Percentiles rank a stretch among this genome's conserved stretches.
Evolutionary conservation across 2,797 vertebrate species (phyloP).

Genomic region (Hypotaenidia philippensis): DNA sequence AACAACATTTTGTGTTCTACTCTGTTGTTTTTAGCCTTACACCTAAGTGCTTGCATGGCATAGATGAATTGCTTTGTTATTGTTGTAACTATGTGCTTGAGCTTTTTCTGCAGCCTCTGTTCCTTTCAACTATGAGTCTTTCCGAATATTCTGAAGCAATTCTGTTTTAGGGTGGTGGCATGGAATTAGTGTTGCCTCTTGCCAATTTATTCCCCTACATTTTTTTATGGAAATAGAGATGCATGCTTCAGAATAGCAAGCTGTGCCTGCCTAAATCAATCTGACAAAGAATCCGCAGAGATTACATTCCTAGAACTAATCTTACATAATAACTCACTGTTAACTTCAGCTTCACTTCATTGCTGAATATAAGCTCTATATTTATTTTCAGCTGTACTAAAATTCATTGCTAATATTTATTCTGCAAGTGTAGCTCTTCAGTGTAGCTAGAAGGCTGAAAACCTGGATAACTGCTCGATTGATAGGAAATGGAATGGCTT

Average conservation of each 20-base stretch:
- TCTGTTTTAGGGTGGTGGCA: conserved; percentile 99
- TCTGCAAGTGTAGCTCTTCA: conserved; percentile 19
- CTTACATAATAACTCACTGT: not conserved
- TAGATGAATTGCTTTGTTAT: conserved; percentile 85
- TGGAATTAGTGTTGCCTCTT: conserved; percentile 99
- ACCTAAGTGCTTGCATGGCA: conserved; percentile 91
- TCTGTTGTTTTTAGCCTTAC: conserved; percentile 83
- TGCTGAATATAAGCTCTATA: conserved; percentile 11
- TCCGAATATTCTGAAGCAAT: conserved; percentile 99
- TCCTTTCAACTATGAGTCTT: conserved; percentile 91
- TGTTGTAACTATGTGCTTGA: conserved; percentile 87
- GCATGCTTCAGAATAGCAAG: conserved; percentile 94
- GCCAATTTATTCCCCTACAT: conserved; percentile 92
- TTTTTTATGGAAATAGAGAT: conserved; percentile 90
- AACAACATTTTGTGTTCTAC: conserved; percentile 78
- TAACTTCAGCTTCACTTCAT: conserved; percentile 41
- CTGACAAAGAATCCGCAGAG: not conserved
- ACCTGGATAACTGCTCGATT: not conserved
- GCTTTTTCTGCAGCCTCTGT: conserved; percentile 92
- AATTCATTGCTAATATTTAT: conserved; percentile 19
- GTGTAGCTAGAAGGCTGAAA: conserved; percentile 28
- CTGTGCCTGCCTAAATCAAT: conserved; percentile 85
- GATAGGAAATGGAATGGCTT: not conserved
- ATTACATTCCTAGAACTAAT: conserved; percentile 39
- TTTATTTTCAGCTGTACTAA: conserved; percentile 29